Evolutionary conservation across 2,797 vertebrate genomes (phyloP), one percentile per base, ranked within the genome.

Genomic region (Poecilia velifera): DNA sequence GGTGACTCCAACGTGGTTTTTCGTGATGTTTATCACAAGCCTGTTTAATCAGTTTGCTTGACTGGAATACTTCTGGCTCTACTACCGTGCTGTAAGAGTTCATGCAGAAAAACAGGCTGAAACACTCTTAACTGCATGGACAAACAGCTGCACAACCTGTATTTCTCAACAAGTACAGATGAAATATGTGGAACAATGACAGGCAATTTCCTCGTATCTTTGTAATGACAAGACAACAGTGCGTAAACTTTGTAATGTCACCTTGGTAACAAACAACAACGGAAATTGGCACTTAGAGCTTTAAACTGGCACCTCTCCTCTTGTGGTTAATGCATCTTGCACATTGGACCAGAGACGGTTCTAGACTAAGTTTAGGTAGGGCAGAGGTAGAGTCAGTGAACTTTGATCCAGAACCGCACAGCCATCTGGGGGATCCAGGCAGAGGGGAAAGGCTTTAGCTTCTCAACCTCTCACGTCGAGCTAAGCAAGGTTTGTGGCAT

Each of bases 11-110:
- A 59, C 28, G 46, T 70, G 36, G 46, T 73, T 78, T 80, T 78
- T 74, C 3, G 1, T 1, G 81, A 83, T 74, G 75, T 25, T 79
- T 73, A 87, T 89, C 84, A 49, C 28, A 62, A 82, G 64, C 57
- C 1, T 39, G 77, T 79, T 53, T 76, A 47, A 77, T 83, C 73
- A 43, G n/a, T 25, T 45, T 25, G 64, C 64, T 68, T 68, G 64
- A 41, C 34, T 41, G 64, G 1, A 68, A 41, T 39, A 41, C 20
- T 41, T 71, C 68, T 14, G 28, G 25, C 10, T 46, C 6, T 46
- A 74, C 74, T 14, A 31, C 34, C 73, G 22, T 73, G 47, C 64
- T 78, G 73, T 59, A 41, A 59, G 34, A 70, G 49, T n/a, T 55
- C 41, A 55, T 51, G 43, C 73, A 82, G 73, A 22, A 62, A 81